Evolutionary conservation across 1,140 invertebrate genomes (phyloP).

Genomic region (Pentalonia nigronervosa): DNA sequence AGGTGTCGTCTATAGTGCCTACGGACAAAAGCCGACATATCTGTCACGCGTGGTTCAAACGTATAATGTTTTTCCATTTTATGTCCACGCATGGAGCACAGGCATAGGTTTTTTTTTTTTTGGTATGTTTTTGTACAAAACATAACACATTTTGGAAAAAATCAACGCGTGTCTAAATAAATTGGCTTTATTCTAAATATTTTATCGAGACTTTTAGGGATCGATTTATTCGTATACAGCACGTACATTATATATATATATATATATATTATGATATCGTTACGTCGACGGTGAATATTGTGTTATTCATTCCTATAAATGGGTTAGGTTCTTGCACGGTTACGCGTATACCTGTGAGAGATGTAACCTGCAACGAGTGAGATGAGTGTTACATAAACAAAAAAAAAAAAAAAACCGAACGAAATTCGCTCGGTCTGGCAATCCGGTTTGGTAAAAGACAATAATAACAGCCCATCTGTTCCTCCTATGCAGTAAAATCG

Average conservation of each 20-base stretch:
- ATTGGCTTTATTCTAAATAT: no score
- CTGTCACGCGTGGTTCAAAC: background rate
- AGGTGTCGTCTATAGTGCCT: no score
- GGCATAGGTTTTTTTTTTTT: background rate
- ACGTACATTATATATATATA: background rate
- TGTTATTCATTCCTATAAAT: background rate
- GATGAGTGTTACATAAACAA: slow-evolving; percentile 24
- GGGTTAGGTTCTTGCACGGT: background rate
- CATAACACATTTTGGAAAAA: no score
- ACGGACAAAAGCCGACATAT: background rate
- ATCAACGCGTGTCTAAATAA: no score
- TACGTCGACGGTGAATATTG: background rate
- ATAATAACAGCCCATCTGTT: background rate
- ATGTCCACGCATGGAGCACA: background rate
- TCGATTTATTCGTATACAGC: background rate
- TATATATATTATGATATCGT: background rate
- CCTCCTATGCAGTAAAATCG: background rate
- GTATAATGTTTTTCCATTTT: background rate
- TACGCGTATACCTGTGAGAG: background rate
- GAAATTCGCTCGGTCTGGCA: background rate
- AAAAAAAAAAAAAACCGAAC: slow-evolving; percentile 14
- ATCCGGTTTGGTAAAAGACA: slow-evolving; percentile 5
- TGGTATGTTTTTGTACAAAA: no score
- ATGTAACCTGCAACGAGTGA: slow-evolving; percentile 2
- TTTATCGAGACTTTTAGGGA: no score